These are phyloP conservation scores for Gallinago undulata DNA, from an alignment of 2,113 vertebrate species.

Conservation along the genomic window DNA sequence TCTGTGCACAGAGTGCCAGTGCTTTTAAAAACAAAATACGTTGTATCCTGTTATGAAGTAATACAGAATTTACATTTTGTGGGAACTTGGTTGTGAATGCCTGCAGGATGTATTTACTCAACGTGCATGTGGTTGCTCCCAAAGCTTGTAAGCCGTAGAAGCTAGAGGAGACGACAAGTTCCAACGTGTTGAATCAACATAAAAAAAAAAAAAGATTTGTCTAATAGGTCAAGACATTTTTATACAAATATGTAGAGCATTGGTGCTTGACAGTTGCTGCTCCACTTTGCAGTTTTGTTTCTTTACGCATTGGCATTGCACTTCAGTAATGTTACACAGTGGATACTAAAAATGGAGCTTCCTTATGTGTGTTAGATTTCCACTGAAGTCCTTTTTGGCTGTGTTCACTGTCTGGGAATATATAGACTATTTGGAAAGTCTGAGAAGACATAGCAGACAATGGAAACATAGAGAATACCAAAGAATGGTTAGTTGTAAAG, in stretches of 20 bases:
- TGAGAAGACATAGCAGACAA: background rate
- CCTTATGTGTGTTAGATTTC: accelerated
- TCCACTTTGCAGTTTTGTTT: background rate
- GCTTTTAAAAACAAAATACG: background rate
- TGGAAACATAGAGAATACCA: background rate
- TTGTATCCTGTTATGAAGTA: background rate
- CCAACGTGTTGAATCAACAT: background rate
- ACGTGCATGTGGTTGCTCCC: background rate
- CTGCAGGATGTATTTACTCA: background rate
- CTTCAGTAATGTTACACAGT: background rate
- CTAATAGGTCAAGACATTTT: background rate
- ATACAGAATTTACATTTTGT: background rate
- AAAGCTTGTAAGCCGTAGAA: background rate
- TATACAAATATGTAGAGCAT: background rate
- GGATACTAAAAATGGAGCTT: background rate
- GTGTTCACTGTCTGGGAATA: background rate
- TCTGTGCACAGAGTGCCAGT: background rate
- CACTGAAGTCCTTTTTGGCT: background rate
- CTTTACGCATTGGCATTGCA: background rate
- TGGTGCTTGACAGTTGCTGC: background rate
- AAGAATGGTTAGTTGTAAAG: background rate
- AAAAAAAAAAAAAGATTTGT: background rate
- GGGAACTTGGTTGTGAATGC: background rate
- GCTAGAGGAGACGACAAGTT: background rate
- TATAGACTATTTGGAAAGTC: background rate